Conservation (phyloP, 1,140 invertebrate species). For the Dysdera silvatica region DNA sequence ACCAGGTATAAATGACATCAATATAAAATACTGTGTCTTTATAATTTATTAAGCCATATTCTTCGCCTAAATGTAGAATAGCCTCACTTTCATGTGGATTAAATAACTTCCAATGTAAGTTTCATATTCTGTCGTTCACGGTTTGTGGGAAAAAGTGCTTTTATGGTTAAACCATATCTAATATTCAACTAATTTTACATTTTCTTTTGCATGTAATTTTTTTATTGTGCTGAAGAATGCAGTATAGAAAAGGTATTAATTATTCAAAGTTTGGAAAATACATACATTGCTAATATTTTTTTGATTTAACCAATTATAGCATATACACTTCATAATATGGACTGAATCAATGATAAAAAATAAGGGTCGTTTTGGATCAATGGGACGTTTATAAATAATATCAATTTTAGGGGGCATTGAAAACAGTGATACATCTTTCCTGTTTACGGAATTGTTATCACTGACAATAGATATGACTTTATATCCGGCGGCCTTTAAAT, state of each 20-base stretch:
- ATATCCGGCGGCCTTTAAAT: too few species aligned
- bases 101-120: conserved; percentile 17
- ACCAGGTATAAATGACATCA: conserved; percentile 14
- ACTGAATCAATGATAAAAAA: conserved; percentile 12
- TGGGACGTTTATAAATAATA: background rate
- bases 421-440: conserved; percentile 22
- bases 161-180: background rate
- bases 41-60: too few species aligned
- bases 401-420: background rate
- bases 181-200: conserved; percentile 9
- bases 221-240: background rate
- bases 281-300: background rate
- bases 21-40: too few species aligned
- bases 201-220: background rate
- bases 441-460: conserved; percentile 30
- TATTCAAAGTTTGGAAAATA: background rate
- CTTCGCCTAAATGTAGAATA: background rate
- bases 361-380: background rate
- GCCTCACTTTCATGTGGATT: conserved; percentile 12
- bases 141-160: conserved; percentile 7
- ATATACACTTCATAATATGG: background rate
- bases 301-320: background rate
- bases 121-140: conserved; percentile 29
- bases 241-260: background rate
- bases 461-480: conserved; percentile 16